Evolutionary conservation across 2,113 vertebrate species (phyloP).

Genomic region (Corythornis vintsioides): DNA sequence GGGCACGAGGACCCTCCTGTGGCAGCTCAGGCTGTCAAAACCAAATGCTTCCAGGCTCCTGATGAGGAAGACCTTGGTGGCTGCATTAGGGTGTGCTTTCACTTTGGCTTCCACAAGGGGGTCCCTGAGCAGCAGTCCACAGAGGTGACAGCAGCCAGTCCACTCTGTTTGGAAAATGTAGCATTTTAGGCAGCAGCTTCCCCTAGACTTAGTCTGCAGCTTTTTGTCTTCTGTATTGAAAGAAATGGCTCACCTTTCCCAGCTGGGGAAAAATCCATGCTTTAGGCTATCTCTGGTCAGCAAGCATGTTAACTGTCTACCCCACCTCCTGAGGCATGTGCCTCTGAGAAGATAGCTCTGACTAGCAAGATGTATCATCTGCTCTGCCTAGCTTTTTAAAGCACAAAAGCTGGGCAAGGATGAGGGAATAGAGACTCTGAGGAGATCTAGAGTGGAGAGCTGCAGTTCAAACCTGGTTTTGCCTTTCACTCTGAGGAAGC

Average conservation of each 20-base stretch:
- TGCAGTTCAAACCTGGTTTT: background rate
- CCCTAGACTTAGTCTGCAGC: background rate
- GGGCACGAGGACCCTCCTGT: background rate
- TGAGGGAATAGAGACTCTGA: background rate
- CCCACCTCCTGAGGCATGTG: background rate
- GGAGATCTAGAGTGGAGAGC: background rate
- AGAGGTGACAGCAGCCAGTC: background rate
- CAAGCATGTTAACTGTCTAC: background rate
- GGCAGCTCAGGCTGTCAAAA: background rate
- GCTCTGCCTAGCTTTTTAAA: background rate
- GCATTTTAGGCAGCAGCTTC: background rate
- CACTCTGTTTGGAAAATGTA: background rate
- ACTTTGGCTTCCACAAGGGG: background rate
- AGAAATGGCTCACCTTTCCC: background rate
- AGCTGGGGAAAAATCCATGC: background rate
- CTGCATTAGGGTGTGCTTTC: background rate
- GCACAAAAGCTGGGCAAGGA: background rate
- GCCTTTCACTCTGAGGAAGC: background rate
- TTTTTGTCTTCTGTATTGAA: background rate
- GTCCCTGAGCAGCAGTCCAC: background rate
- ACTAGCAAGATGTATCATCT: background rate
- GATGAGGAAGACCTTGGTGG: background rate
- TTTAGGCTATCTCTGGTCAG: background rate
- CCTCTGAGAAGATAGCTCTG: background rate
- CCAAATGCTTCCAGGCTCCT: background rate